phyloP scores from a whole-genome alignment of 2,113 vertebrate species.

The Gallinago jamesoni region DNA sequence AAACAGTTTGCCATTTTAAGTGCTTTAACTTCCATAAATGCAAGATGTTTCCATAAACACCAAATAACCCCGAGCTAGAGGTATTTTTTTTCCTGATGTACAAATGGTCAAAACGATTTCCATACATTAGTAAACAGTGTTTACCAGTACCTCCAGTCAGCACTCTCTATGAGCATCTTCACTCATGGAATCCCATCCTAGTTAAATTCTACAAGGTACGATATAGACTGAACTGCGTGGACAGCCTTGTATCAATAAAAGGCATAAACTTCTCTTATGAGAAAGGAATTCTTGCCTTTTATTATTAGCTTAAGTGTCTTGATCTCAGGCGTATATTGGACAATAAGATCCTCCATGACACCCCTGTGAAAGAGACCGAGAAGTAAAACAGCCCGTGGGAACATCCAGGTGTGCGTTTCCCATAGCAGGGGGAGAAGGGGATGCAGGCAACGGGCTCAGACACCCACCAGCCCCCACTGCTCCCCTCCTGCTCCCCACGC shows the following conservation, averaged over 20 bases:
- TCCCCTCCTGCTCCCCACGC: not conserved
- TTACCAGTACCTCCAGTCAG: not conserved
- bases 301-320: not conserved
- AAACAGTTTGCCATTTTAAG: not conserved
- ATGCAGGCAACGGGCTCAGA: not conserved
- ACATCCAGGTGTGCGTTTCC: accelerated
- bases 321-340: accelerated
- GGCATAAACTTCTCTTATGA: not conserved
- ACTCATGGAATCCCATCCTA: accelerated
- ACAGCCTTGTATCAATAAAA: not conserved
- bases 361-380: not conserved
- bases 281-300: not conserved
- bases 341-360: not conserved
- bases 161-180: accelerated
- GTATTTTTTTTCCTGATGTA: not conserved
- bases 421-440: accelerated
- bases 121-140: not conserved
- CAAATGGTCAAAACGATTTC: not conserved
- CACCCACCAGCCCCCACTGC: not conserved
- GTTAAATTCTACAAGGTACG: accelerated
- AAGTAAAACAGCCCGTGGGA: not conserved
- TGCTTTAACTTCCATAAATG: not conserved
- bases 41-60: not conserved
- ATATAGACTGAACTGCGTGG: accelerated
- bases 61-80: not conserved